phyloP scores from a whole-genome alignment of 2,797 vertebrate species.

The Masticophis lateralis region DNA sequence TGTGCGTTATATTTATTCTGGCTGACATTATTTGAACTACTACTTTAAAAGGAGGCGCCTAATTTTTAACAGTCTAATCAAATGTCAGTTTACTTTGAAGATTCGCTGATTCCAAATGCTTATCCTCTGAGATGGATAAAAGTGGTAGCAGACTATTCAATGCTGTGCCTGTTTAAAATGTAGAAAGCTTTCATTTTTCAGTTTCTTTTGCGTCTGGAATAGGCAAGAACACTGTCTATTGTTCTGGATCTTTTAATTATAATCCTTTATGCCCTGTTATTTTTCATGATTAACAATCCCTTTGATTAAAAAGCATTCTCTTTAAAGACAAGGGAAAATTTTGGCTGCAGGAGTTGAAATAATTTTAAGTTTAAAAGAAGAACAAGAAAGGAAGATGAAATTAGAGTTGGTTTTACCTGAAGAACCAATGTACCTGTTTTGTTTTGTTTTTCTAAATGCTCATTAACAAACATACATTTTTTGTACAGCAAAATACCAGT shows the following conservation, averaged over 20 bases:
- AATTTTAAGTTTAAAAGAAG: constrained; percentile 35
- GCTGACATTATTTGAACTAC: neutral
- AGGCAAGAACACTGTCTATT: constrained; percentile 20
- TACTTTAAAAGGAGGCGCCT: neutral
- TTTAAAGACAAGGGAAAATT: constrained; percentile 32
- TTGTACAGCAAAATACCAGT: constrained; percentile 9
- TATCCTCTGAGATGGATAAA: neutral
- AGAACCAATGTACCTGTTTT: neutral
- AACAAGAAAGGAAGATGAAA: constrained; percentile 36
- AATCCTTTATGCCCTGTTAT: constrained; percentile 27
- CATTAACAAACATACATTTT: neutral
- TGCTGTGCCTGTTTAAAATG: neutral
- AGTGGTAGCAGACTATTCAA: neutral
- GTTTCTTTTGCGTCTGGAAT: constrained; percentile 10
- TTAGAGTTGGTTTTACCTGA: neutral
- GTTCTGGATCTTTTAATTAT: constrained; percentile 42
- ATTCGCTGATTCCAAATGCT: neutral
- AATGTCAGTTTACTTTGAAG: neutral
- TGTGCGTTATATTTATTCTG: neutral
- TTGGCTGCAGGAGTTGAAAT: constrained; percentile 48
- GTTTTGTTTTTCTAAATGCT: neutral
- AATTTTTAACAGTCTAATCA: neutral
- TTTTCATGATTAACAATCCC: constrained; percentile 45
- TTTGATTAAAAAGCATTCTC: constrained; percentile 34
- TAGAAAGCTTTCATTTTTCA: constrained; percentile 19